A percentile compares a stretch with the other conserved stretches of the same genome.
Conservation (phyloP, 1,140 invertebrate genomes). For the Leptinotarsa defecta region DNA sequence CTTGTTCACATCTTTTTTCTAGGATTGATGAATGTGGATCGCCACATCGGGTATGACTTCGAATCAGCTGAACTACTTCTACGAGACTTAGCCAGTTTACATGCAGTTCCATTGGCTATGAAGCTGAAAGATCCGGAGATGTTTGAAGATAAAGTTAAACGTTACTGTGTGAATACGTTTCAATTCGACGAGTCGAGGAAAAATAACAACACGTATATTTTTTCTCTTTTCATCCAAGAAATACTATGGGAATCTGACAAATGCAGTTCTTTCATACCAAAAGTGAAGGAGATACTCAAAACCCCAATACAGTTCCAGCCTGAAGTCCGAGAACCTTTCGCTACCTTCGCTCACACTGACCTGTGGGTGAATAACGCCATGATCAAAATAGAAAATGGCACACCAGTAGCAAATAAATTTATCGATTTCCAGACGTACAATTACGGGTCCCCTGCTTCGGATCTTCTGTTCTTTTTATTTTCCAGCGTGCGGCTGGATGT, state of each 20-base stretch:
- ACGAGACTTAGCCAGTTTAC: slow-evolving; percentile 59
- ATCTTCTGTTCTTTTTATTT: slow-evolving; percentile 63
- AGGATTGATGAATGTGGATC: slow-evolving; percentile 56
- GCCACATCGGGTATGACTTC: slow-evolving; percentile 57
- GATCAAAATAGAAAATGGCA: slow-evolving; percentile 8
- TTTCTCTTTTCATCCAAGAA: background rate
- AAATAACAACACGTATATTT: background rate
- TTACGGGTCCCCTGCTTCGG: slow-evolving; percentile 59
- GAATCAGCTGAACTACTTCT: slow-evolving; percentile 55
- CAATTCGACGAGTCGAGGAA: background rate
- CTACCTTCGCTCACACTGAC: slow-evolving; percentile 10
- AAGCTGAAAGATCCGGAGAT: slow-evolving; percentile 56
- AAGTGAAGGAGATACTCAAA: slow-evolving; percentile 18
- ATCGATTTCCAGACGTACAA: slow-evolving; percentile 66
- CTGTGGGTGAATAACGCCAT: slow-evolving; percentile 25
- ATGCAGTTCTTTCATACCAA: slow-evolving; percentile 13
- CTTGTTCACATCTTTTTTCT: background rate
- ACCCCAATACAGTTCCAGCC: background rate
- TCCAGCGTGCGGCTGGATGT: slow-evolving; percentile 57
- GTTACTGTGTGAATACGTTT: slow-evolving; percentile 37
- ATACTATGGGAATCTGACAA: slow-evolving; percentile 4
- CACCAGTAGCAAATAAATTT: slow-evolving; percentile 12
- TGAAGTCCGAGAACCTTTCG: slow-evolving; percentile 1
- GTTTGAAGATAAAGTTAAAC: slow-evolving; percentile 53
- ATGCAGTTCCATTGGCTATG: slow-evolving; percentile 60